phyloP scores from a whole-genome alignment of 2,797 vertebrate species.

The Scarus forsteni region DNA sequence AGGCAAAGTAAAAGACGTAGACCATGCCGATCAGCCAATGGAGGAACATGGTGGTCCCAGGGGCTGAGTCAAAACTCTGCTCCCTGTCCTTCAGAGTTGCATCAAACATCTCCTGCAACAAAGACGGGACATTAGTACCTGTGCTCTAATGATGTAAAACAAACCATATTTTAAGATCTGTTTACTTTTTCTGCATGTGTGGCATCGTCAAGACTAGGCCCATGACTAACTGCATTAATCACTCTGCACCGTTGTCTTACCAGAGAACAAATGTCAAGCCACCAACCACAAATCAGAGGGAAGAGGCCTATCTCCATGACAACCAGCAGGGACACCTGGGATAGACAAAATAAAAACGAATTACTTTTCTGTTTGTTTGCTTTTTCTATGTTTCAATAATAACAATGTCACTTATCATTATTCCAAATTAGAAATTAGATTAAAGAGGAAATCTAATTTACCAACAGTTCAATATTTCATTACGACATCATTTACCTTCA shows the following conservation, averaged over 20 bases:
- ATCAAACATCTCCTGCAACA: constrained; percentile 95
- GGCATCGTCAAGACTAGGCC: too few relatives aligned
- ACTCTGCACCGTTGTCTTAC: constrained; percentile 77
- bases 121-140: background rate
- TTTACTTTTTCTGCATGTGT: too few relatives aligned
- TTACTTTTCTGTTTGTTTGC: background rate
- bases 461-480: background rate
- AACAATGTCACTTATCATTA: constrained; percentile 5
- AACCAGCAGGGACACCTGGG: constrained; percentile 94
- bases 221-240: background rate
- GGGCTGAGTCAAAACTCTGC: constrained; percentile 94
- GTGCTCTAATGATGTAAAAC: background rate
- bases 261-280: constrained; percentile 99
- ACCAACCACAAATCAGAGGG: constrained; percentile 98
- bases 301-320: constrained; percentile 98
- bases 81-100: constrained; percentile 94
- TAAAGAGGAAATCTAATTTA: constrained; percentile 4
- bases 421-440: background rate
- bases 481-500: constrained; percentile 88
- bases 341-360: background rate
- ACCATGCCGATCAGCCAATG: constrained; percentile 99
- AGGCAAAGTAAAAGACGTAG: constrained; percentile 98
- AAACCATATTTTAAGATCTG: too few relatives aligned
- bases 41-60: constrained; percentile 97
- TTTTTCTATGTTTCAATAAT: constrained; percentile 1